Evolutionary conservation across 2,113 vertebrate genomes (phyloP).

Genomic region (Seriola aureovittata): DNA sequence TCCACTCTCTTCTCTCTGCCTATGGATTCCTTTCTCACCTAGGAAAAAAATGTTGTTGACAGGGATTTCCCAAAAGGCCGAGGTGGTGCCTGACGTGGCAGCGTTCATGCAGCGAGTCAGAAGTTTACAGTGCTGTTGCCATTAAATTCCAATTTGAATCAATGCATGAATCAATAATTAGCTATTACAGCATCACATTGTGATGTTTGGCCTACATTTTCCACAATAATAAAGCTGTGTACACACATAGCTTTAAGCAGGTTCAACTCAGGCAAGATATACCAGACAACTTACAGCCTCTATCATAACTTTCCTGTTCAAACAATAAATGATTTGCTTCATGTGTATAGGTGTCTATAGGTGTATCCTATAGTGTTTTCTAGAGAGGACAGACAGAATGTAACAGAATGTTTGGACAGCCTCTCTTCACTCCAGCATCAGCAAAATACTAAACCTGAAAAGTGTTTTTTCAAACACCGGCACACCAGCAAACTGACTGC

Average conservation of each 20-base stretch:
- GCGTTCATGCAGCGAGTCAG: not conserved
- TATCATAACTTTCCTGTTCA: not conserved
- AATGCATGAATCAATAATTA: not conserved
- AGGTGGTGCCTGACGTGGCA: not conserved
- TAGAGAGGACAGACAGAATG: not conserved
- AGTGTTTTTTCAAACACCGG: not conserved
- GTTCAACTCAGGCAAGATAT: not conserved
- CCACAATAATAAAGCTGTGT: not conserved
- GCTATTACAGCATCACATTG: not conserved
- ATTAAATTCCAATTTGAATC: not conserved
- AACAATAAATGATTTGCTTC: not conserved
- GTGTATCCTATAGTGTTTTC: not conserved
- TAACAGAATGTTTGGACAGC: not conserved
- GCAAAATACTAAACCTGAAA: not conserved
- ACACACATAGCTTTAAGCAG: not conserved
- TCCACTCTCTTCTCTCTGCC: not conserved
- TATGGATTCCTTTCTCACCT: conserved; percentile 15
- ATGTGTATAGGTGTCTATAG: not conserved
- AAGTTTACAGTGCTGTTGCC: not conserved
- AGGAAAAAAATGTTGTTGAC: conserved; percentile 8
- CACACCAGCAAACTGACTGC: not conserved
- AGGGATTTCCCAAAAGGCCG: conserved; percentile 14
- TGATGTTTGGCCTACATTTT: too few relatives aligned
- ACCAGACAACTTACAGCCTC: too few relatives aligned
- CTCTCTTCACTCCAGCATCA: not conserved